Percentiles rank a stretch among this genome's conserved stretches.
phyloP scores from a whole-genome alignment of 2,888 invertebrate genomes.

The Empis livida region DNA sequence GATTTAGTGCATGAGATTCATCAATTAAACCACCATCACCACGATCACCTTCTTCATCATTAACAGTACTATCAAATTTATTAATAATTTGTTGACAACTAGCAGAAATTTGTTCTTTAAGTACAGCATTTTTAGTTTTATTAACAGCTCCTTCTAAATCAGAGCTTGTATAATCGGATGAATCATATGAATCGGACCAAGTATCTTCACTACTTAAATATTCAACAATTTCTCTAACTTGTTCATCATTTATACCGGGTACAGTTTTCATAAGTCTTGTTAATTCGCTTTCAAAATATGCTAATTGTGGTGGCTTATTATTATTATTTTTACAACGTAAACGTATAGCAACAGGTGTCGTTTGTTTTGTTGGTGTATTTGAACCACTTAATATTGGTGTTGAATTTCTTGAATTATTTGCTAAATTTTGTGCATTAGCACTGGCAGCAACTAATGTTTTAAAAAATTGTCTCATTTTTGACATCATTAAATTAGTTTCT shows the following conservation, averaged over 20 bases:
- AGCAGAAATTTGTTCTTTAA: slow-evolving; percentile 76
- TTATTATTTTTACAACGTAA: slow-evolving; percentile 38
- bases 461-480: slow-evolving; percentile 84
- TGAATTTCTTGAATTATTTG: slow-evolving; percentile 29
- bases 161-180: slow-evolving; percentile 82
- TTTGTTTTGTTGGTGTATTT: slow-evolving; percentile 18
- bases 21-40: slow-evolving; percentile 39
- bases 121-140: slow-evolving; percentile 48
- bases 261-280: slow-evolving; percentile 87
- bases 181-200: slow-evolving; percentile 88
- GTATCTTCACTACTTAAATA: slow-evolving; percentile 86
- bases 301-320: slow-evolving; percentile 70
- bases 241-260: slow-evolving; percentile 79
- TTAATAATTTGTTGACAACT: slow-evolving; percentile 80
- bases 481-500: slow-evolving; percentile 91
- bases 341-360: slow-evolving; percentile 40
- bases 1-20: slow-evolving; percentile 41
- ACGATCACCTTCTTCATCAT: slow-evolving; percentile 43
- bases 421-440: slow-evolving; percentile 36
- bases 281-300: slow-evolving; percentile 80
- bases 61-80: slow-evolving; percentile 57
- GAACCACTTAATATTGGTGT: slow-evolving; percentile 31
- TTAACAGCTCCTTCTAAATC: slow-evolving; percentile 58
- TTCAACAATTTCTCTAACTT: slow-evolving; percentile 83
- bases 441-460: slow-evolving; percentile 72